phyloP scores from a whole-genome alignment of 2,113 vertebrate species.

The Pitta sordida region DNA sequence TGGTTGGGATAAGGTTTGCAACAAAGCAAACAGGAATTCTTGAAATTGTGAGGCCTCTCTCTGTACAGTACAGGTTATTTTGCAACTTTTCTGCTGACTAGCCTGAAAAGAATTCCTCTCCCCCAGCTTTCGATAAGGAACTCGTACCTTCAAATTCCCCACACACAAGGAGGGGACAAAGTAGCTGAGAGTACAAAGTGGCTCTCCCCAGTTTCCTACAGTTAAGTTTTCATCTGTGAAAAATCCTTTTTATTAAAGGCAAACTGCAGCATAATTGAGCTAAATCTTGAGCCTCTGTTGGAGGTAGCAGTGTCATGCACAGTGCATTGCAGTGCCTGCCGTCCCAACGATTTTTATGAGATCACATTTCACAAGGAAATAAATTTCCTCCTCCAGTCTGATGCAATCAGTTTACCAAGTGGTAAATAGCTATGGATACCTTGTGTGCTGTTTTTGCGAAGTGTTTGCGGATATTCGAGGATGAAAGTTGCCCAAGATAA shows the following conservation, averaged over 20 bases:
- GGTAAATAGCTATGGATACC: constrained; percentile 14
- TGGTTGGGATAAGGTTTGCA: background rate
- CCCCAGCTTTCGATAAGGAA: background rate
- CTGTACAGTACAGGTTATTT: background rate
- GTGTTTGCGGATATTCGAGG: background rate
- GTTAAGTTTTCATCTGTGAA: background rate
- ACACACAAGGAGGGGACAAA: rapidly evolving
- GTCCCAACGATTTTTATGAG: constrained; percentile 7
- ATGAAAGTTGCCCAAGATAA: constrained; percentile 44
- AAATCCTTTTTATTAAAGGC: background rate
- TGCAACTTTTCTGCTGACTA: background rate
- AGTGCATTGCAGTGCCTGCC: background rate
- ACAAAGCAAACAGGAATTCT: background rate
- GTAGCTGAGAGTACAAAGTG: rapidly evolving
- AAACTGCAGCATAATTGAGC: background rate
- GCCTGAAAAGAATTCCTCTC: constrained; percentile 24
- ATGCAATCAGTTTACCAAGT: constrained; percentile 37
- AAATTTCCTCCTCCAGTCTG: constrained; percentile 37
- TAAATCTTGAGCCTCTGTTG: constrained; percentile 3
- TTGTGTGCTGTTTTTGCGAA: background rate
- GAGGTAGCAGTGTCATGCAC: background rate
- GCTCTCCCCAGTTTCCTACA: background rate
- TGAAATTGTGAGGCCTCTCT: background rate
- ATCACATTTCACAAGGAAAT: constrained; percentile 44
- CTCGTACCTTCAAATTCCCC: background rate